Evolutionary conservation across 2,113 vertebrate species (phyloP).

Genomic region (Ciconia maguari): DNA sequence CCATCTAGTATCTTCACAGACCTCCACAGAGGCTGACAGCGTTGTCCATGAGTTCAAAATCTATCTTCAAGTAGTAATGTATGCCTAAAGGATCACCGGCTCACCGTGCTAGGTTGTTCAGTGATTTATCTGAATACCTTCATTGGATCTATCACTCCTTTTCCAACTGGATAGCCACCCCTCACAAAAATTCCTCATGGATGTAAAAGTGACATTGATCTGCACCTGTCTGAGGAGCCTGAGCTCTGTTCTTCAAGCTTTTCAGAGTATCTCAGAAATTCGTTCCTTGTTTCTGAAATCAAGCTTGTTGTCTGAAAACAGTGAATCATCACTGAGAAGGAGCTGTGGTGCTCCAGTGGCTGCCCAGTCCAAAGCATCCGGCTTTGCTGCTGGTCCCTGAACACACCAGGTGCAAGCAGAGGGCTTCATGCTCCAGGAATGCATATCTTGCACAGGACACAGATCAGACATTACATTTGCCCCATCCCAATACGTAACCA

Average conservation of each 20-base stretch:
- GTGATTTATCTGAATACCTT: not conserved
- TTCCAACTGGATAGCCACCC: not conserved
- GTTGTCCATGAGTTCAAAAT: not conserved
- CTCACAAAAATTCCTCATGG: not conserved
- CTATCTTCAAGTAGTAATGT: not conserved
- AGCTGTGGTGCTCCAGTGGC: not conserved
- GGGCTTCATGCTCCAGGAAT: not conserved
- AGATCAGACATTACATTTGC: not conserved
- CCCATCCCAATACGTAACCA: accelerated
- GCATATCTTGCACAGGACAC: not conserved
- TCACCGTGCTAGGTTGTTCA: not conserved
- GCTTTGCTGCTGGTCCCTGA: not conserved
- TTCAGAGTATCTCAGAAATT: not conserved
- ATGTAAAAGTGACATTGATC: not conserved
- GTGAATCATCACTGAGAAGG: not conserved
- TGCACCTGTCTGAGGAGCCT: not conserved
- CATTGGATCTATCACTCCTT: not conserved
- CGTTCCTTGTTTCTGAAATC: not conserved
- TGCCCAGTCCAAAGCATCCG: not conserved
- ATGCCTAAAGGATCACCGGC: not conserved
- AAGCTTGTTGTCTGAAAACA: not conserved
- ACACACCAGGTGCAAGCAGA: not conserved
- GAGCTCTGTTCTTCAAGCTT: not conserved
- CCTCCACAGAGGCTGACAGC: not conserved
- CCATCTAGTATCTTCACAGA: not conserved